Evolutionary conservation across 1,140 invertebrate species (phyloP).

Genomic region (Apis cerana): DNA sequence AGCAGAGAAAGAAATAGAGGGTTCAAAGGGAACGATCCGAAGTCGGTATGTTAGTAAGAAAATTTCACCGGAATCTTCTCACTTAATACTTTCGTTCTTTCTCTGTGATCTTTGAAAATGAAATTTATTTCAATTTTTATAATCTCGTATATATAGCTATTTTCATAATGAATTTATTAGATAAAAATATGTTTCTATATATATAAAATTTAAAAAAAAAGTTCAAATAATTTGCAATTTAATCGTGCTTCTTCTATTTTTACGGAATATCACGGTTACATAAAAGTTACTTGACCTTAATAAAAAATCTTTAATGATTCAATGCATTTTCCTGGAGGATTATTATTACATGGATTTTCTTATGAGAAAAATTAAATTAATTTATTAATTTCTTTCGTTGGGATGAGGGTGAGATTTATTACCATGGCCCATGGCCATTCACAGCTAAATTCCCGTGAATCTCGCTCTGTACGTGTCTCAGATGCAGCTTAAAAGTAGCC

Average conservation of each 20-base stretch:
- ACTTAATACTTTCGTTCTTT: neutral
- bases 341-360: neutral
- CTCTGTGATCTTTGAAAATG: too few species aligned
- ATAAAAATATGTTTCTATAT: too few species aligned
- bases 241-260: too few species aligned
- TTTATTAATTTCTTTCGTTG: constrained; percentile 28
- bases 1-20: neutral
- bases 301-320: constrained; percentile 20
- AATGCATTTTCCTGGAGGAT: constrained; percentile 4
- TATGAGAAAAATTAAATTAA: constrained; percentile 7
- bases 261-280: too few species aligned
- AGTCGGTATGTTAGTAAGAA: neutral
- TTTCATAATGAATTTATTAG: too few species aligned
- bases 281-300: too few species aligned
- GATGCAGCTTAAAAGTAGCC: constrained; percentile 16
- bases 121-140: too few species aligned
- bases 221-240: too few species aligned
- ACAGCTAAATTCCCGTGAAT: neutral
- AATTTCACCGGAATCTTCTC: constrained; percentile 9
- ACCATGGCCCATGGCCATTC: constrained; percentile 13
- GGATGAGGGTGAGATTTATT: constrained; percentile 6
- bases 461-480: neutral
- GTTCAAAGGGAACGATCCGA: neutral
- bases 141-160: too few species aligned
- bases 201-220: too few species aligned